These are phyloP conservation scores for Drosophila takahashii DNA, from an alignment of 1,140 invertebrate species.

Conservation along the genomic window DNA sequence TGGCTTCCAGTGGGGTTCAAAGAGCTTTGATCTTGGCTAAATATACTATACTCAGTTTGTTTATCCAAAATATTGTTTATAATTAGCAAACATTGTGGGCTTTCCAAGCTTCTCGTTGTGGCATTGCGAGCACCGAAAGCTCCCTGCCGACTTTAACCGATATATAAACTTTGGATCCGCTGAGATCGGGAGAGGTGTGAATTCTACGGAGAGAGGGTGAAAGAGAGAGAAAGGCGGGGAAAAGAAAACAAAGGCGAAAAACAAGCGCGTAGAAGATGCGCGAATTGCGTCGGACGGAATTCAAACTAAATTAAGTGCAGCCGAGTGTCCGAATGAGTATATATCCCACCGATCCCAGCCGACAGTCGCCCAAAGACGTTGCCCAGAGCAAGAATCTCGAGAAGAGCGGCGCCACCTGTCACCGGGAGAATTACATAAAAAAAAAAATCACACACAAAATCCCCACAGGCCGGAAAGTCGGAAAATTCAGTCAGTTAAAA, in stretches of 20 bases:
- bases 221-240: not conserved
- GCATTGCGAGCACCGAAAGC: constrained; percentile 26
- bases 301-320: constrained; percentile 24
- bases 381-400: constrained; percentile 27
- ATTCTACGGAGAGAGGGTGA: constrained; percentile 4
- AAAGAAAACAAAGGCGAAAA: constrained; percentile 14
- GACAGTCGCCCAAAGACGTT: constrained; percentile 34
- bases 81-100: constrained; percentile 51
- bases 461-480: not conserved
- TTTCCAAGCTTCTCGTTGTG: constrained; percentile 9
- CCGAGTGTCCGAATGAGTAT: not conserved
- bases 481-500: not conserved
- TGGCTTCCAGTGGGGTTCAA: not conserved
- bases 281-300: constrained; percentile 35
- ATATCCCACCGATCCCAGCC: constrained; percentile 25
- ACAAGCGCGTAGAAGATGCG: constrained; percentile 44
- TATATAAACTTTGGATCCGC: constrained; percentile 73
- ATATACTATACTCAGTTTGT: constrained; percentile 14
- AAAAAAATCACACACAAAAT: constrained; percentile 10
- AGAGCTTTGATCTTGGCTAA: not conserved
- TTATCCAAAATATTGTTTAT: constrained; percentile 58
- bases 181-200: constrained; percentile 30
- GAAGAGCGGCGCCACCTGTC: constrained; percentile 35
- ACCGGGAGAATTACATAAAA: constrained; percentile 42
- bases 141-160: constrained; percentile 24